Conservation (phyloP, 92 coral and sea anemone genomes). For the Ricordea florida region DNA sequence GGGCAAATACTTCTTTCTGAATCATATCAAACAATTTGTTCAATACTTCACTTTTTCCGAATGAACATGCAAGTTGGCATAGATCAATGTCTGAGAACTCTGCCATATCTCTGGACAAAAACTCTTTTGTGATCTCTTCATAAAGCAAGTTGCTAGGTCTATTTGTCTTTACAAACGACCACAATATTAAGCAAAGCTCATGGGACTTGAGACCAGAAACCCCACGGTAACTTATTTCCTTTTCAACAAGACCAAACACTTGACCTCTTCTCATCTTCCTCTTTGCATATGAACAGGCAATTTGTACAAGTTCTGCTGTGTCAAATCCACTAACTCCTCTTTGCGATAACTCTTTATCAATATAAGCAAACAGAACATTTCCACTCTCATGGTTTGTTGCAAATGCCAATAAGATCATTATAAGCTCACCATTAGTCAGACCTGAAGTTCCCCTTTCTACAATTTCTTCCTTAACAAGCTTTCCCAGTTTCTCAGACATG, state of each 20-base stretch:
- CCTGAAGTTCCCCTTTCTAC: not conserved
- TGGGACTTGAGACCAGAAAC: not conserved
- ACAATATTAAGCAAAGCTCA: not conserved
- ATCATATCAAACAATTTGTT: not conserved
- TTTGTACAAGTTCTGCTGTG: not conserved
- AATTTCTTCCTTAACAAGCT: not conserved
- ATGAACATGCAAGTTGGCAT: not conserved
- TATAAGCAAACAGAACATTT: not conserved
- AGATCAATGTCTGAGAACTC: not conserved
- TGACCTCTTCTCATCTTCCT: not conserved
- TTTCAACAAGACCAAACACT: not conserved
- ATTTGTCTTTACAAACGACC: not conserved
- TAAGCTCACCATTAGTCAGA: not conserved
- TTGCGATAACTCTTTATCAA: not conserved
- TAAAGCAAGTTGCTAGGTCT: not conserved
- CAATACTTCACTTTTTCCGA: not conserved
- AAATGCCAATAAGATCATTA: not conserved
- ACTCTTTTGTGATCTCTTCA: not conserved
- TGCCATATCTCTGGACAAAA: not conserved
- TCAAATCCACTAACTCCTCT: not conserved
- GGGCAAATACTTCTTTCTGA: not conserved
- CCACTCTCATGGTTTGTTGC: not conserved
- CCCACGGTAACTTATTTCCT: not conserved
- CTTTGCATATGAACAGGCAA: slow-evolving; percentile 2
- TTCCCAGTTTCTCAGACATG: not conserved